Conservation (phyloP, 2,797 vertebrate genomes). For the Oreochromis grahami region DNA sequence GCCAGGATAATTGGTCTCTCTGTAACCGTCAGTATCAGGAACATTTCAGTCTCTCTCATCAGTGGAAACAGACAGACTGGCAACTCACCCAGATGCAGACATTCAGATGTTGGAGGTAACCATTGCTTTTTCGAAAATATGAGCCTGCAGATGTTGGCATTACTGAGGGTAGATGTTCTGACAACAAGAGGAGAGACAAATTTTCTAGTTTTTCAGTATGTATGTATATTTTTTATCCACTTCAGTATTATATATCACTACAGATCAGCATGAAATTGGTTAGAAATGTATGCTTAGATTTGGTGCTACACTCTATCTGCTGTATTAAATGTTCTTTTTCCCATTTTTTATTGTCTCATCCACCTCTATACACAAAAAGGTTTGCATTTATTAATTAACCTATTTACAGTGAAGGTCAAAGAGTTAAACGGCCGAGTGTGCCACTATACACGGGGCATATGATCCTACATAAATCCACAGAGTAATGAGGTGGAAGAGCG, state of each 20-base stretch:
- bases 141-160: neutral
- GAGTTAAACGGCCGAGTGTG: conserved; percentile 68
- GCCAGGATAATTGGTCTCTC: conserved; percentile 68
- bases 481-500: conserved; percentile 71
- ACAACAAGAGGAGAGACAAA: neutral
- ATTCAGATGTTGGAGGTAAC: conserved; percentile 30
- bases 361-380: neutral
- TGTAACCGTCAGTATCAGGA: conserved; percentile 71
- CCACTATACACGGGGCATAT: conserved; percentile 56
- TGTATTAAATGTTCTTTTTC: conserved; percentile 5
- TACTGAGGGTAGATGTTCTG: neutral
- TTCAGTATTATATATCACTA: neutral
- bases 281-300: neutral
- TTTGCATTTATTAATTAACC: conserved; percentile 70
- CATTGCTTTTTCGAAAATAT: conserved; percentile 7
- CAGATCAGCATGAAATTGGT: neutral
- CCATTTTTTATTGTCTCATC: conserved; percentile 18
- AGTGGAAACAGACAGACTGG: conserved; percentile 54
- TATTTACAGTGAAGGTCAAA: conserved; percentile 75
- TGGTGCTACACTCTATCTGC: neutral
- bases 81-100: conserved; percentile 40
- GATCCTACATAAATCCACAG: conserved; percentile 75
- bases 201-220: neutral
- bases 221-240: neutral
- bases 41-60: conserved; percentile 54